phyloP scores from a whole-genome alignment of 2,797 vertebrate species.

The Ibycter americanus region DNA sequence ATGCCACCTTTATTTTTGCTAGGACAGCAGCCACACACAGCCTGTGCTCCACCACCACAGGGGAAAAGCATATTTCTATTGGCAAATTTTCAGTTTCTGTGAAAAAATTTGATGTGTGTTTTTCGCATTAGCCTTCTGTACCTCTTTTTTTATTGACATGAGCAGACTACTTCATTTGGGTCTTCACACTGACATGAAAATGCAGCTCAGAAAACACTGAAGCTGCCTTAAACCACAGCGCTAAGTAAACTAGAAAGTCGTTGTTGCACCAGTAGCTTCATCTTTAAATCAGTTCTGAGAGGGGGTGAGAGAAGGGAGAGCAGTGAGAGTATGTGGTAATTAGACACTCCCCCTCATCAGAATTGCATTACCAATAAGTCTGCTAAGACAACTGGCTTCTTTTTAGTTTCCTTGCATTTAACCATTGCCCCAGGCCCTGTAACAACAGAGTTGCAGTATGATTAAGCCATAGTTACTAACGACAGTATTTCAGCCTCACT shows the following conservation, averaged over 20 bases:
- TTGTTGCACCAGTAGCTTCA: not conserved
- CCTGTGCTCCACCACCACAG: not conserved
- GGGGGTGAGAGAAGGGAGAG: not conserved
- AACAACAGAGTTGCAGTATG: constrained; percentile 44
- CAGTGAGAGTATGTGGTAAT: not conserved
- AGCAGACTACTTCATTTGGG: not conserved
- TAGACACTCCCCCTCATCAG: not conserved
- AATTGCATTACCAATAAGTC: constrained; percentile 49
- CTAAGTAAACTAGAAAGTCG: not conserved
- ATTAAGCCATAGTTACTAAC: constrained; percentile 54
- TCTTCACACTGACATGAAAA: not conserved
- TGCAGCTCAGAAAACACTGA: not conserved
- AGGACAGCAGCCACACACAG: not conserved
- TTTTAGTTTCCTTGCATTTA: constrained; percentile 46
- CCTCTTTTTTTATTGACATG: not conserved
- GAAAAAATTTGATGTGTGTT: not conserved
- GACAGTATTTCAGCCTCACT: constrained; percentile 48
- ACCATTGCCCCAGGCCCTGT: constrained; percentile 38
- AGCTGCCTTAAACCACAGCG: not conserved
- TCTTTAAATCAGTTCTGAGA: not conserved
- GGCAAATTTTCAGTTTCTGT: not conserved
- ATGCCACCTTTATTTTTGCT: not conserved
- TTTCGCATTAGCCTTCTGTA: not conserved
- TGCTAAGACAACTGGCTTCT: constrained; percentile 39
- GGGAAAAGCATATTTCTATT: not conserved